phyloP scores from a whole-genome alignment of 2,888 invertebrate species.

The Pilophorus perplexus region DNA sequence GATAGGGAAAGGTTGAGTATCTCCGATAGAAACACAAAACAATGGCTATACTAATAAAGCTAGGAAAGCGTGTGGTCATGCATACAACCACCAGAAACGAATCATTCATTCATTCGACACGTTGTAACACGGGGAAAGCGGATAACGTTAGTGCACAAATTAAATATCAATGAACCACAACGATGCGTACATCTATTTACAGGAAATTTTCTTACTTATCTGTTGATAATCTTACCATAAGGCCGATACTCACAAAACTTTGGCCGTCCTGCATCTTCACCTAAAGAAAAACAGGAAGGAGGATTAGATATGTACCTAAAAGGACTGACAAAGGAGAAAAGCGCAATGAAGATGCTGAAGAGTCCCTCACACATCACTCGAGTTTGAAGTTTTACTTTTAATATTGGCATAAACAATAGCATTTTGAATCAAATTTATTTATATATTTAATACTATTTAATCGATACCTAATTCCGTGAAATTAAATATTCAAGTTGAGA shows the following conservation, averaged over 20 bases:
- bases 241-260: constrained; percentile 38
- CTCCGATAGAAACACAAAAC: background rate
- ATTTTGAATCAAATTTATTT: too few relatives aligned
- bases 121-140: background rate
- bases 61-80: background rate
- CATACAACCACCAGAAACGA: background rate
- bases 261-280: constrained; percentile 34
- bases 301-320: too few relatives aligned
- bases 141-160: background rate
- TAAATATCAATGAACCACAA: background rate
- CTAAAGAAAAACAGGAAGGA: constrained; percentile 21
- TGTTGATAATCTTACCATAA: constrained; percentile 34
- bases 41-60: background rate
- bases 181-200: background rate
- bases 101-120: background rate
- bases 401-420: too few relatives aligned
- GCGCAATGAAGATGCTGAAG: too few relatives aligned
- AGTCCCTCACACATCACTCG: too few relatives aligned
- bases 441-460: too few relatives aligned
- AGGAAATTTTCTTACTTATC: constrained; percentile 27
- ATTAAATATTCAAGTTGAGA: too few relatives aligned
- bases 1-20: background rate
- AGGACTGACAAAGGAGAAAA: too few relatives aligned
- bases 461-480: too few relatives aligned
- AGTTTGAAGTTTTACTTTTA: too few relatives aligned